Base-by-base conservation (phyloP, 2,797 vertebrate species). In the Sciurus carolinensis region DNA sequence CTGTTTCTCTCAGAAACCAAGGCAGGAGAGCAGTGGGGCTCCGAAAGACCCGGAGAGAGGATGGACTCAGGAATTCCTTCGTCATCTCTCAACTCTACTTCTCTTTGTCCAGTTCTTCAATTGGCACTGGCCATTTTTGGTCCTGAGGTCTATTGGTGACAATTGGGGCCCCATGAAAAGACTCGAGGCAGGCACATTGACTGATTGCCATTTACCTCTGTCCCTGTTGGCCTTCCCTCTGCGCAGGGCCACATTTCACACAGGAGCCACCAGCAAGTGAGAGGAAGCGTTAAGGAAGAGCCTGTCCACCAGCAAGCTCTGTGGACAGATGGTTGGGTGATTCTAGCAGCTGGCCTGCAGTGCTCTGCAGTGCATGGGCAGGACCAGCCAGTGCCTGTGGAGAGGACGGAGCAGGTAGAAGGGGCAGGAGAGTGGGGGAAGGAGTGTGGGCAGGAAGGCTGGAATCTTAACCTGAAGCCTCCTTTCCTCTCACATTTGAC, bases 211-310 rank as follows among this genome's bases (percentile, higher is more conserved):
- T 22, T 80, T 6, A 6, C 52, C 13, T 17, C 7, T 10, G 22
- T 50, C 47, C 69, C 67, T 15, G 7, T 14, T 17, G 11, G 57
- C 3, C 2, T 17, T 14, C 42, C 1, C 15, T 44, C 57, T 39
- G 28, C 12, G 62, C 7, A 18, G 22, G 36, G 39, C 14, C 18
- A 20, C 33, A 20, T 26, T 64, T 76, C 15, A 54, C n/a, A 7
- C 3, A 0, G 0, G 11, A n/a, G 0, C 17, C 24, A 33, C 2
- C 1, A 20, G 17, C 22, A 69, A 73, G 24, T 24, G 26, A 75
- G 30, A 39, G 3, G 39, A n/a, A 24, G 5, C 30, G 8, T 4
- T 14, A 10, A 8, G 7, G 22, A 59, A 36, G 24, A 1, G 11
- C 0, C 3, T 9, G 13, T 67, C 73, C 13, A 1, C 5, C 11